Conservation (phyloP, 2,888 invertebrate genomes). For the Hemistola chrysoprasaria region DNA sequence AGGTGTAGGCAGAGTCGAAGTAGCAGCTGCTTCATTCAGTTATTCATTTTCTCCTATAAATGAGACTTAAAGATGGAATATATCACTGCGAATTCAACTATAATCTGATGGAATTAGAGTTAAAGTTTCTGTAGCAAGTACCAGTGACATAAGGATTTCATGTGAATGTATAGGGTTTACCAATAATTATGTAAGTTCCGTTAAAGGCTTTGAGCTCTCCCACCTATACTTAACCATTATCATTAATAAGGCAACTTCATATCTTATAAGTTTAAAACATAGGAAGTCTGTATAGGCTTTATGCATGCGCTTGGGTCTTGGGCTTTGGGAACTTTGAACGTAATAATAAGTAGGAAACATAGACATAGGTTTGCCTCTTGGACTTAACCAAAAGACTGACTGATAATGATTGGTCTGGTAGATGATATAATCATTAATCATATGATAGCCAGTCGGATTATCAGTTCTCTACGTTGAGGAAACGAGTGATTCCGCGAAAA, state of each 20-base stretch:
- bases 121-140: too few species aligned
- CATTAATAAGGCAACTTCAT: constrained; percentile 52
- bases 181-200: constrained; percentile 64
- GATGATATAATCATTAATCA: too few species aligned
- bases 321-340: too few species aligned
- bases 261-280: constrained; percentile 24
- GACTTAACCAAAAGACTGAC: too few species aligned
- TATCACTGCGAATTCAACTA: background rate
- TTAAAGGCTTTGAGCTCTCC: constrained; percentile 46
- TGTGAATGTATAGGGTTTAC: constrained; percentile 33
- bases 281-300: background rate
- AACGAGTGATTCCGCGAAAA: background rate
- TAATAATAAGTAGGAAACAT: too few species aligned
- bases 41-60: constrained; percentile 14
- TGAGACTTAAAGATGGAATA: constrained; percentile 12
- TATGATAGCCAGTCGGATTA: too few species aligned
- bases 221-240: constrained; percentile 49
- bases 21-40: constrained; percentile 53
- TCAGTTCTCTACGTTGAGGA: too few species aligned
- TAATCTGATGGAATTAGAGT: background rate
- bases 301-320: background rate
- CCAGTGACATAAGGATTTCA: too few species aligned
- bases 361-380: too few species aligned
- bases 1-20: constrained; percentile 39
- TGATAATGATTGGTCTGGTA: too few species aligned